Conservation (phyloP, 2,113 vertebrate species). For the Dryoscopus gambensis region DNA sequence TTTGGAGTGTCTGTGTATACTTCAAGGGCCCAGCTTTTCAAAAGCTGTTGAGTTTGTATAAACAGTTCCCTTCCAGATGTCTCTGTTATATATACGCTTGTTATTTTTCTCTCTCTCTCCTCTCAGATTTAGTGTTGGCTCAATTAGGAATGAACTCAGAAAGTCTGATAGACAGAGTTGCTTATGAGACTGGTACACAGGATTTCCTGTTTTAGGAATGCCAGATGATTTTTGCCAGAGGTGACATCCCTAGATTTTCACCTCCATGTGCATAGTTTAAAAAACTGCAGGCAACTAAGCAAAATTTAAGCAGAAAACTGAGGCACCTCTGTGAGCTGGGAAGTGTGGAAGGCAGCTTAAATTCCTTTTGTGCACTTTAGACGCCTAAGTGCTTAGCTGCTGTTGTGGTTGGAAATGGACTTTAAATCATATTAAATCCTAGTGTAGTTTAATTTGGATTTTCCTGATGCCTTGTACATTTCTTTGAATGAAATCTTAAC, state of each 20-base stretch:
- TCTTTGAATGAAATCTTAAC: not conserved
- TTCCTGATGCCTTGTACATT: not conserved
- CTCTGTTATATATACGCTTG: not conserved
- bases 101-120: not conserved
- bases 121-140: not conserved
- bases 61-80: not conserved
- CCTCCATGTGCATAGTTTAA: not conserved
- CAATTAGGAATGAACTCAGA: not conserved
- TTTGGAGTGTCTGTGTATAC: not conserved
- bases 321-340: not conserved
- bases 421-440: not conserved
- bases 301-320: not conserved
- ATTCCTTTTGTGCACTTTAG: not conserved
- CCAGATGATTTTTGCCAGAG: not conserved
- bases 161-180: not conserved
- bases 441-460: not conserved
- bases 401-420: not conserved
- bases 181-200: not conserved
- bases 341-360: not conserved
- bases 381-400: not conserved
- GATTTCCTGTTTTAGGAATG: not conserved
- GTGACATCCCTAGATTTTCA: not conserved
- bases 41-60: conserved; percentile 6
- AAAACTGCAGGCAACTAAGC: not conserved
- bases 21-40: not conserved